Evolutionary conservation across 2,888 invertebrate species (phyloP).

Genomic region (Acanthoscelides obtectus): DNA sequence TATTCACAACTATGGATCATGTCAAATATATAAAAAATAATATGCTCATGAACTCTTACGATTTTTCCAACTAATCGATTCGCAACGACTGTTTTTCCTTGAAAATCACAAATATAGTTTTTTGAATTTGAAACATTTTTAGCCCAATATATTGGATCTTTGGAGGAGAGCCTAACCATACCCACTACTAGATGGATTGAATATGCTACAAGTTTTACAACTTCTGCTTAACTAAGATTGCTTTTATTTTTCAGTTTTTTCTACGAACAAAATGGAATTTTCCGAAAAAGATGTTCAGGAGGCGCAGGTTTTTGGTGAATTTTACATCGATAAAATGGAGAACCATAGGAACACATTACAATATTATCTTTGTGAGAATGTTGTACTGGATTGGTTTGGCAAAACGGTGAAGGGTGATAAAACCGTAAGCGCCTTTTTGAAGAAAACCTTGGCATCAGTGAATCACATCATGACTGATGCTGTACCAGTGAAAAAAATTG

Average conservation of each 20-base stretch:
- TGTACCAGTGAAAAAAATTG: constrained; percentile 37
- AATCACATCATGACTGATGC: constrained; percentile 36
- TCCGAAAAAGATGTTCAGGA: constrained; percentile 32
- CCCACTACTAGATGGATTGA: too few species aligned
- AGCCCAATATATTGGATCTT: too few species aligned
- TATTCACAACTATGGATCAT: too few species aligned
- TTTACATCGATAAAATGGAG: constrained; percentile 42
- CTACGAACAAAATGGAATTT: constrained; percentile 19
- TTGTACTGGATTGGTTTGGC: constrained; percentile 62
- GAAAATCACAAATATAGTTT: too few species aligned
- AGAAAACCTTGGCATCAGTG: constrained; percentile 47
- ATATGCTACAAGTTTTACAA: too few species aligned
- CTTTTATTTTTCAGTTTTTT: not conserved
- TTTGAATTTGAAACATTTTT: too few species aligned
- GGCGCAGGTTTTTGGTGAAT: constrained; percentile 37
- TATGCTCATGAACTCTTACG: too few species aligned
- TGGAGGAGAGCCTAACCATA: too few species aligned
- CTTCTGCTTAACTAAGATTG: too few species aligned
- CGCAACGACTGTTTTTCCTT: too few species aligned
- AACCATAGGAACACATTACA: constrained; percentile 35
- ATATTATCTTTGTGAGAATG: constrained; percentile 40
- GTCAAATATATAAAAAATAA: too few species aligned
- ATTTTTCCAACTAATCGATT: too few species aligned
- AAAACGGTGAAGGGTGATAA: constrained; percentile 56
- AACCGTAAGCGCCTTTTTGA: constrained; percentile 55